Base-by-base conservation (phyloP, 1,140 invertebrate species). In the Ooceraea biroi region DNA sequence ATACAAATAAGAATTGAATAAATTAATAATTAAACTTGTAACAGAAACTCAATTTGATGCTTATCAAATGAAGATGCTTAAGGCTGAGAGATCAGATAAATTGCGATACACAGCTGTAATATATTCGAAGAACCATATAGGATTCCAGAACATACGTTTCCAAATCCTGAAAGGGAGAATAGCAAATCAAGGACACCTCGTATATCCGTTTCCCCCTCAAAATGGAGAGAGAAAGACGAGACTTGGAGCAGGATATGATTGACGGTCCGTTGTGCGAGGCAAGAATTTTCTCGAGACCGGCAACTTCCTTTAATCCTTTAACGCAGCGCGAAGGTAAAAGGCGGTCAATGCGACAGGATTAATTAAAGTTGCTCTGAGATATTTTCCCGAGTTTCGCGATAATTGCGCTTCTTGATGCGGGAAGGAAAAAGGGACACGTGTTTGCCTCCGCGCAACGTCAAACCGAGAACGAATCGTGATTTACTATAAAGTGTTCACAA, bases 301-400 rank as follows among this genome's bases (percentile, higher is more conserved):
- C 27, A 55, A 52, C 58, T 41, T 25, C 10, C 14, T 52, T 50
- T 66, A 66, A 77, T 44, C 14, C 0, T 44, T 66, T 77, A 52
- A 77, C 36, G 30, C 10, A 52, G 14, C 5, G n/a, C 44, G 7
- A 77, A 52, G 66, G 50, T 52, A 77, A 77, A 41, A 77, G 46
- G 36, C 36, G 19, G 30, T 50, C 30, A 25, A 63, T 0, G 19
- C 4, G 27, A 30, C 25, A 52, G 11, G 36, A 66, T 2, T 77
- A 66, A 77, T 77, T 65, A 66, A 77, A 77, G n/a, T 52, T 36
- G 60, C 19, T 1, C 27, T 66, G 4, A 25, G 52, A 66, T 36
- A 55, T 41, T 41, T 41, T 22, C 4, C 36, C 36, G 11, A 17
- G 27, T 19, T 52, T n/a, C 19, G n/a, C 44, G 46, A 66, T 41